Conservation (phyloP, 2,113 vertebrate genomes). For the Seriola aureovittata region DNA sequence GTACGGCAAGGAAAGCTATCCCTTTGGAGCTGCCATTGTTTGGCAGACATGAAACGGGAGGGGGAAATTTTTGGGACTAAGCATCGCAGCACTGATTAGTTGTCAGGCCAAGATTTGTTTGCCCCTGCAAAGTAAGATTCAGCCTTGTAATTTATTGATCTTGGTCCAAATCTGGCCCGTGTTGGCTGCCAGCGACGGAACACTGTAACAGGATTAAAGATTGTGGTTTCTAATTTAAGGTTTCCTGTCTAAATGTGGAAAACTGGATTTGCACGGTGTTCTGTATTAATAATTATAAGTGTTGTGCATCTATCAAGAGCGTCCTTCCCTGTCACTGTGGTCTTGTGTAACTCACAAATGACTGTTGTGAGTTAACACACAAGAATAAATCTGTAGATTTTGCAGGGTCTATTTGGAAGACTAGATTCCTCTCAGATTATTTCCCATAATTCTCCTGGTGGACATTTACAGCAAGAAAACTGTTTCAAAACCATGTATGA, state of each 20-base stretch:
- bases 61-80: conserved; percentile 1
- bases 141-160: conserved; percentile 64
- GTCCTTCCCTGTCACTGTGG: neutral
- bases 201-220: conserved; percentile 57
- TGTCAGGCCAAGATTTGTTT: conserved; percentile 50
- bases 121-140: conserved; percentile 33
- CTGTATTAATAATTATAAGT: conserved; percentile 44
- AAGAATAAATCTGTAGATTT: no score
- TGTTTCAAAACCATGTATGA: no score
- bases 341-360: neutral
- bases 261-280: conserved; percentile 45
- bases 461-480: no score
- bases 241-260: conserved; percentile 34
- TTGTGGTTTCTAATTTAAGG: conserved; percentile 59
- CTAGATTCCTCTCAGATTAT: no score
- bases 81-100: conserved; percentile 33
- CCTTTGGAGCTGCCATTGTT: conserved; percentile 31
- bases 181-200: conserved; percentile 47
- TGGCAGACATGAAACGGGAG: conserved; percentile 32
- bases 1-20: neutral
- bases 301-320: conserved; percentile 28
- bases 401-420: no score
- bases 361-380: neutral
- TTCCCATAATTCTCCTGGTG: no score
- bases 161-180: conserved; percentile 40